These are phyloP conservation scores for Chelonia mydas DNA, from an alignment of 2,797 vertebrate species.

Conservation along the genomic window DNA sequence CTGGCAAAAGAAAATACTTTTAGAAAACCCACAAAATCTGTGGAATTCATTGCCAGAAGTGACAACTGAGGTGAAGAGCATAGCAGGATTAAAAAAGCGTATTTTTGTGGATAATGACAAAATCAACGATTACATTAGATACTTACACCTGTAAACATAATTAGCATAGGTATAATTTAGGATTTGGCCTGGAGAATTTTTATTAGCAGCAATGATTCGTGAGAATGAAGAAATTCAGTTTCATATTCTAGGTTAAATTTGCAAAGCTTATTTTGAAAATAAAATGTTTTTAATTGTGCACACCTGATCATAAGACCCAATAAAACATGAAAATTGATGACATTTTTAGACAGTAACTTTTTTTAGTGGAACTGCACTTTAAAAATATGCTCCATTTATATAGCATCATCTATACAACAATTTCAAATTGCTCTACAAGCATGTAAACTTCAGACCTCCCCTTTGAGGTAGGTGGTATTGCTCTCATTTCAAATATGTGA, in stretches of 20 bases:
- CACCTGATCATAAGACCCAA: slow-evolving; percentile 52
- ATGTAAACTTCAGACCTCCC: not conserved
- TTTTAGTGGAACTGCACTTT: slow-evolving; percentile 51
- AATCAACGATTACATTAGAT: not conserved
- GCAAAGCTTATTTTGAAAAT: slow-evolving; percentile 12
- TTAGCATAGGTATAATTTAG: not conserved
- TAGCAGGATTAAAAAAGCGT: not conserved
- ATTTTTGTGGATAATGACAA: not conserved
- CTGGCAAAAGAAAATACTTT: too few species aligned
- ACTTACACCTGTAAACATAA: not conserved
- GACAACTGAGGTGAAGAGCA: not conserved
- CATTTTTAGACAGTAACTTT: slow-evolving; percentile 19
- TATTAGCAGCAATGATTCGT: not conserved
- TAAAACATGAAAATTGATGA: not conserved
- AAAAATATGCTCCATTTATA: not conserved
- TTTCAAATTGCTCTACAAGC: not conserved
- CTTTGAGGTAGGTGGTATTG: not conserved
- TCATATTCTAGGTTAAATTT: not conserved
- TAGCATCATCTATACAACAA: not conserved
- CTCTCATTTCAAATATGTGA: not conserved
- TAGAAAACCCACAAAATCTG: not conserved
- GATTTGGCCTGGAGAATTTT: not conserved
- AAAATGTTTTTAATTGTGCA: slow-evolving; percentile 44
- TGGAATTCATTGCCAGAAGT: not conserved
- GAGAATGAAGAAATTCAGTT: not conserved